Evolutionary conservation across 1,140 invertebrate species (phyloP).

Genomic region (Lordiphosa collinella): DNA sequence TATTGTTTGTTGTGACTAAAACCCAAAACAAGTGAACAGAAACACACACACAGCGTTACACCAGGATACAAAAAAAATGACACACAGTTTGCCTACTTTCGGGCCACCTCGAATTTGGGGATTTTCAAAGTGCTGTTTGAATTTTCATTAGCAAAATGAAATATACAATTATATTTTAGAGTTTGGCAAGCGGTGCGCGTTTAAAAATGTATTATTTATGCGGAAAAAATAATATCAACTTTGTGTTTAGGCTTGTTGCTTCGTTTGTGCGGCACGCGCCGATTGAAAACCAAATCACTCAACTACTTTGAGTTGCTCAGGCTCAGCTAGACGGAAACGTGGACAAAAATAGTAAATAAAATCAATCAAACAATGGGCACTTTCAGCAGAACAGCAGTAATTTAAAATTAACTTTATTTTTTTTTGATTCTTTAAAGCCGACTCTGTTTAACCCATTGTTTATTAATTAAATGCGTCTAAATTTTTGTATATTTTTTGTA

Average conservation of each 20-base stretch:
- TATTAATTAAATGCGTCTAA: not conserved
- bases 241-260: not conserved
- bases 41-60: constrained; percentile 49
- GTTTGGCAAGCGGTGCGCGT: constrained; percentile 47
- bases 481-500: constrained; percentile 7
- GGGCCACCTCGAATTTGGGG: constrained; percentile 1
- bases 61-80: not conserved
- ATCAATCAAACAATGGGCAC: not conserved
- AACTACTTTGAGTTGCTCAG: constrained; percentile 38
- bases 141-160: constrained; percentile 70
- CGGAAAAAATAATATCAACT: too few relatives aligned
- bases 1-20: constrained; percentile 31
- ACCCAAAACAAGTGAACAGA: constrained; percentile 47
- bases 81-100: constrained; percentile 13
- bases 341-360: constrained; percentile 12
- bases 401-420: too few relatives aligned
- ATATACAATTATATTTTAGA: constrained; percentile 33
- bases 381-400: too few relatives aligned
- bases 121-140: constrained; percentile 34
- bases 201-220: constrained; percentile 9
- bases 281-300: constrained; percentile 79
- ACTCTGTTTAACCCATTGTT: not conserved
- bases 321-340: constrained; percentile 33
- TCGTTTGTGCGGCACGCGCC: constrained; percentile 49
- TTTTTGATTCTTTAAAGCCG: too few relatives aligned